Conservation (phyloP, 2,888 invertebrate genomes). For the Artemia sinica region DNA sequence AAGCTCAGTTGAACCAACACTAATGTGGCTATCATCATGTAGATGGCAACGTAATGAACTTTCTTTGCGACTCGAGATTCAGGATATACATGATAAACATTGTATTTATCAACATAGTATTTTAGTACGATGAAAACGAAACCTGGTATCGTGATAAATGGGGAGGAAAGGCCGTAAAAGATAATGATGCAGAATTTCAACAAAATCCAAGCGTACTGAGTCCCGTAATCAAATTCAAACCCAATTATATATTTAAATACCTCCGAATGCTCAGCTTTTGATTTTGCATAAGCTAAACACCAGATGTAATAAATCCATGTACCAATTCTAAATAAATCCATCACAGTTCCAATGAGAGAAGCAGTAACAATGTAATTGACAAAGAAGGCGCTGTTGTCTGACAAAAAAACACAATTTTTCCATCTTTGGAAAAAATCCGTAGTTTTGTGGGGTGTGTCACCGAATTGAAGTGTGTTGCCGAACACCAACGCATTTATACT, state of each 20-base stretch:
- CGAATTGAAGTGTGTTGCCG: too few relatives aligned
- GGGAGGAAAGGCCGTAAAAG: conserved; percentile 79
- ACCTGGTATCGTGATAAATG: conserved; percentile 52
- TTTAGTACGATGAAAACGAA: conserved; percentile 72
- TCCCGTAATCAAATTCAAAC: conserved; percentile 82
- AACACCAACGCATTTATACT: conserved; percentile 31
- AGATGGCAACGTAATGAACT: conserved; percentile 72
- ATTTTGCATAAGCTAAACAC: background rate
- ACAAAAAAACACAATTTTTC: conserved; percentile 72
- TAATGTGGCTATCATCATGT: conserved; percentile 60
- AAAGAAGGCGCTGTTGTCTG: conserved; percentile 89
- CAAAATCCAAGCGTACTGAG: conserved; percentile 84
- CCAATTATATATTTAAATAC: conserved; percentile 65
- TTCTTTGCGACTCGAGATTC: conserved; percentile 67
- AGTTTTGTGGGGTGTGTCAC: too few relatives aligned
- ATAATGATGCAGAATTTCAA: conserved; percentile 76
- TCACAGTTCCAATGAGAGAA: conserved; percentile 70
- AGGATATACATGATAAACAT: conserved; percentile 83
- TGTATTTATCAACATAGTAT: conserved; percentile 83
- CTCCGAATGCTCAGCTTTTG: conserved; percentile 1
- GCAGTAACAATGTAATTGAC: conserved; percentile 91
- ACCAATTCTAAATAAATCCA: conserved; percentile 38
- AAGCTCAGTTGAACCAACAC: conserved; percentile 57
- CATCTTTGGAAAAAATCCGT: conserved; percentile 33
- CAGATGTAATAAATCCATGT: background rate